Percentiles rank a stretch among this genome's conserved stretches.
These are phyloP conservation scores for Cygnus olor DNA, from an alignment of 2,797 vertebrate genomes.

Conservation along the genomic window DNA sequence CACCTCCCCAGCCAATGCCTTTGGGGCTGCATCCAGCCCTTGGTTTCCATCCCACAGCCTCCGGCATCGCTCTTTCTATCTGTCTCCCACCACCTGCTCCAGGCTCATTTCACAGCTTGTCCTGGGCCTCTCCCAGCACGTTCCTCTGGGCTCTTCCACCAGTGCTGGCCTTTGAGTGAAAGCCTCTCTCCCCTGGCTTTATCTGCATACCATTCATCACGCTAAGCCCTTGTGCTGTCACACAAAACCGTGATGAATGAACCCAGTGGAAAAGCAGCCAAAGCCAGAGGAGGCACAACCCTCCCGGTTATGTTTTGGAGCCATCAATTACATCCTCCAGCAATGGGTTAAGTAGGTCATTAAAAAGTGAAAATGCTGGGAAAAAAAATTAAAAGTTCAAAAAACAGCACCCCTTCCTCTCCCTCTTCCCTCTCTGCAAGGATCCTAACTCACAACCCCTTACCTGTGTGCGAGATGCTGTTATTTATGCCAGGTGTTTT, in stretches of 20 bases:
- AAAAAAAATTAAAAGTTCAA: neutral
- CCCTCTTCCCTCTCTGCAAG: neutral
- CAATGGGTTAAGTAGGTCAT: conserved; percentile 7
- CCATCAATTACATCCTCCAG: conserved; percentile 43
- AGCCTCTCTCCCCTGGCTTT: conserved; percentile 16
- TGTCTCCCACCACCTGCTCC: neutral
- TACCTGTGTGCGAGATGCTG: neutral
- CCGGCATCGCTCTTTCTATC: fast-evolving
- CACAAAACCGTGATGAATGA: conserved; percentile 57
- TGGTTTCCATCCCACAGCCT: neutral
- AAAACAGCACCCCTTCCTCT: neutral
- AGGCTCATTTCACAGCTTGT: conserved; percentile 9
- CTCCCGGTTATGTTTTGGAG: neutral
- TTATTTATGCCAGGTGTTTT: neutral
- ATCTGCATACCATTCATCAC: conserved; percentile 41
- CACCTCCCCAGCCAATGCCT: neutral
- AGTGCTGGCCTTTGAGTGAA: neutral
- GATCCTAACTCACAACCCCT: neutral
- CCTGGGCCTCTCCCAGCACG: neutral
- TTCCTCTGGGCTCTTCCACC: neutral
- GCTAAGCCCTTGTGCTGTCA: conserved; percentile 34
- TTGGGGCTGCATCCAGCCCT: neutral
- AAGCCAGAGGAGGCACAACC: conserved; percentile 7
- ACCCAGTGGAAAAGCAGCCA: neutral
- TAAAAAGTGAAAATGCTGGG: neutral